phyloP scores from a whole-genome alignment of 2,888 invertebrate species.

The Amphiduros pacificus region DNA sequence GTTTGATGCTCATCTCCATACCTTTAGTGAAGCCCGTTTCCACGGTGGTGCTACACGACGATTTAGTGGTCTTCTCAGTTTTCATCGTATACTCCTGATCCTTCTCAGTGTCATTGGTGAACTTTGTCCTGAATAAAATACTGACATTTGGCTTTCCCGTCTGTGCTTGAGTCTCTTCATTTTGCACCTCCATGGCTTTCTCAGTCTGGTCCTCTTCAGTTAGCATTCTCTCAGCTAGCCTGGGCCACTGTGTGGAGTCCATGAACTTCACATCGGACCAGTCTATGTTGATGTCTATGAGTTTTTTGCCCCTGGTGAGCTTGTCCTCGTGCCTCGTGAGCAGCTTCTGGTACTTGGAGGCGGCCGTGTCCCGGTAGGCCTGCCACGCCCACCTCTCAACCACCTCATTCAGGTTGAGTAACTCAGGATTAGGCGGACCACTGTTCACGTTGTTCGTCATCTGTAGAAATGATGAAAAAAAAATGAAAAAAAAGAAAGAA shows the following conservation, averaged over 20 bases:
- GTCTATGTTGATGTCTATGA: slow-evolving; percentile 25
- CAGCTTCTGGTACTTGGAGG: slow-evolving; percentile 14
- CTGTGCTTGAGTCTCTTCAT: background rate
- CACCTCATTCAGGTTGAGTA: slow-evolving; percentile 25
- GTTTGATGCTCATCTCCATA: slow-evolving; percentile 51
- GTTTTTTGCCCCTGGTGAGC: slow-evolving; percentile 21
- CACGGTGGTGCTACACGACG: slow-evolving; percentile 28
- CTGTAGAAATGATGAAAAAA: too few species aligned
- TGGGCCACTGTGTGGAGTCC: slow-evolving; percentile 27
- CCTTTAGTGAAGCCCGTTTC: slow-evolving; percentile 43
- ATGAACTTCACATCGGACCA: slow-evolving; percentile 28
- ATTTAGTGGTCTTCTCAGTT: slow-evolving; percentile 34
- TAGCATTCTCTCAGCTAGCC: slow-evolving; percentile 15
- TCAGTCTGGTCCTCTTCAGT: slow-evolving; percentile 12
- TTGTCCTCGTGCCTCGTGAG: slow-evolving; percentile 20
- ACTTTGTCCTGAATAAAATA: slow-evolving; percentile 36
- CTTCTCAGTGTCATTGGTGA: slow-evolving; percentile 33
- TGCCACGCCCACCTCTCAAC: slow-evolving; percentile 28
- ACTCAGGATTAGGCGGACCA: too few species aligned
- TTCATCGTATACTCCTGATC: slow-evolving; percentile 36
- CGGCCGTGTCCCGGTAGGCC: slow-evolving; percentile 27
- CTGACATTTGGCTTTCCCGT: slow-evolving; percentile 12
- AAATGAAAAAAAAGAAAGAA: too few species aligned
- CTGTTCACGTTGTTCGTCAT: too few species aligned
- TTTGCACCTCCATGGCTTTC: background rate